phyloP scores from a whole-genome alignment of 1,140 invertebrate genomes.

The Doryteuthis pealeii region DNA sequence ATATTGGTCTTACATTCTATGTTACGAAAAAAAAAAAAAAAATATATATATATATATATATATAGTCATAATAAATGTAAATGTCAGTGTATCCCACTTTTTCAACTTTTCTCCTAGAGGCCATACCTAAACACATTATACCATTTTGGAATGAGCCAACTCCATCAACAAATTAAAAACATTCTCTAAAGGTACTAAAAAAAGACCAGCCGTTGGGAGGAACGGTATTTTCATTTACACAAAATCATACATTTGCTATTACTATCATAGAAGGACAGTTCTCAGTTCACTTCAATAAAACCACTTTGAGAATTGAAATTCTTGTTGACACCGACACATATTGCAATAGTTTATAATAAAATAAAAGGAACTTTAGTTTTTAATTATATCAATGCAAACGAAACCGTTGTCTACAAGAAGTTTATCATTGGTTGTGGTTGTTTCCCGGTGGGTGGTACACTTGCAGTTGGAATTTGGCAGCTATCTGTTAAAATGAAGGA shows the following conservation, averaged over 20 bases:
- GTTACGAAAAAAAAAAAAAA: too few species aligned
- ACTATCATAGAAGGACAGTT: constrained; percentile 23
- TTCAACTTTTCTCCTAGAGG: too few species aligned
- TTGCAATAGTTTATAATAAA: constrained; percentile 28
- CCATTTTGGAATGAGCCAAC: too few species aligned
- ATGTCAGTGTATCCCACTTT: too few species aligned
- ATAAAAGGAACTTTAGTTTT: constrained; percentile 23
- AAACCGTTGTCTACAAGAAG: constrained; percentile 15
- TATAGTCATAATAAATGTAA: too few species aligned
- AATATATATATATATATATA: too few species aligned
- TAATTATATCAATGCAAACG: constrained; percentile 20
- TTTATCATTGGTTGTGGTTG: constrained; percentile 18
- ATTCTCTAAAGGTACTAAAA: neutral
- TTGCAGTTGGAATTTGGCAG: constrained; percentile 32
- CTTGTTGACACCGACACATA: constrained; percentile 23
- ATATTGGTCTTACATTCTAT: too few species aligned
- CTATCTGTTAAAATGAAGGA: constrained; percentile 16
- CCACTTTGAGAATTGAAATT: constrained; percentile 12
- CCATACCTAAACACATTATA: too few species aligned
- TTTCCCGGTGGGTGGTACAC: constrained; percentile 23
- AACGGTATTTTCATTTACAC: constrained; percentile 21
- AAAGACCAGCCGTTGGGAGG: neutral
- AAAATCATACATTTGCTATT: constrained; percentile 27
- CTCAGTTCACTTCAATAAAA: constrained; percentile 17
- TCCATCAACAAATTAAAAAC: too few species aligned